Evolutionary conservation across 2,797 vertebrate genomes (phyloP).

Genomic region (Cichlasoma orientale): DNA sequence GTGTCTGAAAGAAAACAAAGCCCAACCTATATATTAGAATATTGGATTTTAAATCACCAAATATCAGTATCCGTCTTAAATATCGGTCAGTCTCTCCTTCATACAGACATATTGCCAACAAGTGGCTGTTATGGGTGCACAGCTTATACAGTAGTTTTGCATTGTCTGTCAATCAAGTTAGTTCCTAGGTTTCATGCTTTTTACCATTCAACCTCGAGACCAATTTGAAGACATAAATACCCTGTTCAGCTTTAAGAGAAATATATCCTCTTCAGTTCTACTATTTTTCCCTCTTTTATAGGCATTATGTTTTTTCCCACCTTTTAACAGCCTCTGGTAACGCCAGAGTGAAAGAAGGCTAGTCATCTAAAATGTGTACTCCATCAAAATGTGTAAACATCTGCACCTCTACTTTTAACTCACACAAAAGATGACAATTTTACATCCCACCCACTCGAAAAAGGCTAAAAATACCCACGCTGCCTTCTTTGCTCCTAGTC

Average conservation of each 20-base stretch:
- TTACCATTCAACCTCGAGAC: neutral
- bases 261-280: neutral
- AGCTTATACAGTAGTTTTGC: no score
- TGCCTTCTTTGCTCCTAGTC: slow-evolving; percentile 19
- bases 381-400: neutral
- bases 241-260: neutral
- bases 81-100: neutral
- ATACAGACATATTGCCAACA: neutral
- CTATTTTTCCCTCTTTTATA: neutral
- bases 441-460: neutral
- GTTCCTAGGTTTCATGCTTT: neutral
- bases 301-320: neutral
- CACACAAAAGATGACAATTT: slow-evolving; percentile 18
- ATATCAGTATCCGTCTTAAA: neutral
- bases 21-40: neutral
- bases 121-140: neutral
- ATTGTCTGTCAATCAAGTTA: neutral
- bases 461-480: neutral
- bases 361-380: neutral
- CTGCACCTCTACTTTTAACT: slow-evolving; percentile 1
- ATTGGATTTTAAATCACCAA: neutral
- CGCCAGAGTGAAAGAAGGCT: neutral
- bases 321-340: neutral
- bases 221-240: neutral
- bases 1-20: no score